A percentile compares a stretch with the other conserved stretches of the same genome.
These are phyloP conservation scores for Euura lappo DNA, from an alignment of 1,140 invertebrate species.

Conservation along the genomic window DNA sequence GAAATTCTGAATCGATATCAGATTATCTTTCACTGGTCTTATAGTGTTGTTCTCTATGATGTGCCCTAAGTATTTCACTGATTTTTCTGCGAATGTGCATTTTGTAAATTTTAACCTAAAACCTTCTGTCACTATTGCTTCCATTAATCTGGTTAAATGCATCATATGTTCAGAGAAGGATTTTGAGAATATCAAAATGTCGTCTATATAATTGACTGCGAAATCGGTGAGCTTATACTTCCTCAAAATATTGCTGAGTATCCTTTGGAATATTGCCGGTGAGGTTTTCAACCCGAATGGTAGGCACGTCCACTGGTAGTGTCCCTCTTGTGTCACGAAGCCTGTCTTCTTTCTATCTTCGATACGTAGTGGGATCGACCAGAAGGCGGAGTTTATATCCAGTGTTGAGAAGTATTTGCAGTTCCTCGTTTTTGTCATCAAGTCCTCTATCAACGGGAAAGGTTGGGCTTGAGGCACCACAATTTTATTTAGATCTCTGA, in stretches of 20 bases:
- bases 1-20: slow-evolving; percentile 8
- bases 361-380: slow-evolving; percentile 28
- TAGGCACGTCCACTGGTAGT: slow-evolving; percentile 28
- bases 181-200: slow-evolving; percentile 31
- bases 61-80: slow-evolving; percentile 44
- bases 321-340: slow-evolving; percentile 31
- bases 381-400: slow-evolving; percentile 36
- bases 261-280: slow-evolving; percentile 22
- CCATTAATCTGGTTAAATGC: slow-evolving; percentile 30
- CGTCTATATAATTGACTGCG: slow-evolving; percentile 29
- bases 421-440: slow-evolving; percentile 23
- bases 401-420: slow-evolving; percentile 28
- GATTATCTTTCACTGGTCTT: slow-evolving; percentile 16
- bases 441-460: slow-evolving; percentile 29
- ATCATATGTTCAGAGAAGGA: slow-evolving; percentile 27
- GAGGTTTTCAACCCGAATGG: slow-evolving; percentile 30
- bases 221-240: slow-evolving; percentile 36
- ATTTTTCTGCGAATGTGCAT: slow-evolving; percentile 41
- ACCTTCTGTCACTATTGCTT: slow-evolving; percentile 37
- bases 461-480: slow-evolving; percentile 24
- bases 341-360: slow-evolving; percentile 30
- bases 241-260: slow-evolving; percentile 35
- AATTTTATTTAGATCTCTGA: slow-evolving; percentile 23
- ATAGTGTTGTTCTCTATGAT: slow-evolving; percentile 42
- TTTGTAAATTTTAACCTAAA: slow-evolving; percentile 46